These are phyloP conservation scores for Choristoneura fumiferana DNA, from an alignment of 1,140 invertebrate genomes.

Conservation along the genomic window DNA sequence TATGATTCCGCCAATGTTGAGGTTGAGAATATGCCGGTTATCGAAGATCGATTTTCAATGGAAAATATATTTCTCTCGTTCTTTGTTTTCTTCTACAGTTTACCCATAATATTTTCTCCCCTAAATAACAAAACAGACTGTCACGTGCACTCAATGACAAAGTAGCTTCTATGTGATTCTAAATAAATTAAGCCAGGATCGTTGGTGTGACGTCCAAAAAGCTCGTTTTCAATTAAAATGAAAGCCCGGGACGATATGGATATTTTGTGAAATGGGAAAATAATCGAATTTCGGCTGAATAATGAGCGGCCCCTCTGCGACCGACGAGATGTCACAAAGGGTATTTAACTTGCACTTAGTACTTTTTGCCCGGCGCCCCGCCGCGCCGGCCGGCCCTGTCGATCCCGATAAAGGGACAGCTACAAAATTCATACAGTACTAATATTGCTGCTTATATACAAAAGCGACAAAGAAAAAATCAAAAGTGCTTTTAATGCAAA, in stretches of 20 bases:
- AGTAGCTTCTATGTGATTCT: constrained; percentile 34
- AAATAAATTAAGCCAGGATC: constrained; percentile 62
- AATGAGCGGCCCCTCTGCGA: constrained; percentile 68
- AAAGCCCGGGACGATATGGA: constrained; percentile 72
- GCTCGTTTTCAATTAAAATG: constrained; percentile 70
- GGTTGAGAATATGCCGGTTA: no score
- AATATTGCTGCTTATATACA: no score
- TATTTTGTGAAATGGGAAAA: constrained; percentile 76
- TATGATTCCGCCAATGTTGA: no score
- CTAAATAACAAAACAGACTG: not conserved
- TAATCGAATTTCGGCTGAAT: constrained; percentile 77
- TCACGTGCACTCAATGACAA: constrained; percentile 26
- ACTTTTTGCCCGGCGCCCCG: constrained; percentile 62
- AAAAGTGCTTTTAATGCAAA: no score
- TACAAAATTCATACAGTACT: no score
- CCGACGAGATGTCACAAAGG: constrained; percentile 66
- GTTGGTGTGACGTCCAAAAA: constrained; percentile 50
- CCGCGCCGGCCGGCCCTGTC: constrained; percentile 37
- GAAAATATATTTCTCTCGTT: no score
- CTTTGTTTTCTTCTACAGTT: no score
- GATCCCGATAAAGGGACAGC: constrained; percentile 27
- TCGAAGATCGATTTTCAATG: no score
- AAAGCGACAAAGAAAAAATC: no score
- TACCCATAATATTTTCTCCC: no score
- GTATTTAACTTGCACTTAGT: constrained; percentile 76